Evolutionary conservation across 2,797 vertebrate genomes (phyloP).

Genomic region (Urocyon cinereoargenteus): DNA sequence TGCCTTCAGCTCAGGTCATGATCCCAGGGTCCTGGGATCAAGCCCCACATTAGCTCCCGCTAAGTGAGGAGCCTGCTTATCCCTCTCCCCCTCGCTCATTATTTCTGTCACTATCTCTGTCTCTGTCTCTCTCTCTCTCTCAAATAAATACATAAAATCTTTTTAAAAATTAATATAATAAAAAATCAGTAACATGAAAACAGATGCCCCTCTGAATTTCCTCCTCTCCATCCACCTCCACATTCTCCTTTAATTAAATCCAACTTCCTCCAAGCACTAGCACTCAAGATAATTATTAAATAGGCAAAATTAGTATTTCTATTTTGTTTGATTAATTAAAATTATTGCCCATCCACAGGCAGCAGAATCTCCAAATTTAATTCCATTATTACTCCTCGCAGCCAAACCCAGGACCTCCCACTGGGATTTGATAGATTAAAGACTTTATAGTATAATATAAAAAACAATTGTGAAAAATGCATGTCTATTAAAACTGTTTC

Average conservation of each 20-base stretch:
- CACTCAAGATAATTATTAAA: conserved; percentile 71
- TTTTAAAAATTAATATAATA: conserved; percentile 14
- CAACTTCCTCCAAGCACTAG: conserved; percentile 40
- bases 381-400: conserved; percentile 42
- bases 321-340: conserved; percentile 77
- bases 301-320: conserved; percentile 72
- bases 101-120: no score
- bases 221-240: background rate
- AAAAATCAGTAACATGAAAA: conserved; percentile 32
- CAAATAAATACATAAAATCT: no score
- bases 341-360: conserved; percentile 20
- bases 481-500: background rate
- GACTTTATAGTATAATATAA: conserved; percentile 27
- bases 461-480: conserved; percentile 26
- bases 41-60: no score
- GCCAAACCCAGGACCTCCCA: conserved; percentile 53
- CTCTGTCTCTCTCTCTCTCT: no score
- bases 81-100: no score
- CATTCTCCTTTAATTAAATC: conserved; percentile 62
- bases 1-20: no score
- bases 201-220: background rate
- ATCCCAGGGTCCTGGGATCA: no score
- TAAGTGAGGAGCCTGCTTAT: no score
- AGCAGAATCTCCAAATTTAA: conserved; percentile 46
- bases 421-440: conserved; percentile 27